Evolutionary conservation across 1,140 invertebrate genomes (phyloP).

Genomic region (Apis cerana): DNA sequence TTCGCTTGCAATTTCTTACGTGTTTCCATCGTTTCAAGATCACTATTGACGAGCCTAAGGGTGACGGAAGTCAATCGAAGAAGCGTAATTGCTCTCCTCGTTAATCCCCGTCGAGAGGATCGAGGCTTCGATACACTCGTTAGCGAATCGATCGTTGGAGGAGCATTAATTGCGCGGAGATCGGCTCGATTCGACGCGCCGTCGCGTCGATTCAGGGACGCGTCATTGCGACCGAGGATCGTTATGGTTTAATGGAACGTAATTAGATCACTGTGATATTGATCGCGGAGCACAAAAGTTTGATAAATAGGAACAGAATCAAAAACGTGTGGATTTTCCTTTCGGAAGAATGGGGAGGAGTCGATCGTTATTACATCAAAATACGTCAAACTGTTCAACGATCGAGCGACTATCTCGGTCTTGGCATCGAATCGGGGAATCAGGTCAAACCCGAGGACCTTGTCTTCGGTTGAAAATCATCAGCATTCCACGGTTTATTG

Average conservation of each 20-base stretch:
- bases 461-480: conserved; percentile 32
- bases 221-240: background rate
- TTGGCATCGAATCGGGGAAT: conserved; percentile 1
- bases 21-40: background rate
- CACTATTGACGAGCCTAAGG: background rate
- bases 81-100: background rate
- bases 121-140: background rate
- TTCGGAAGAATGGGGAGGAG: too few species aligned
- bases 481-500: conserved; percentile 47
- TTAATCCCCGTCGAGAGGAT: background rate
- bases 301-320: too few species aligned
- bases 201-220: background rate
- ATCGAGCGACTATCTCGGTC: background rate
- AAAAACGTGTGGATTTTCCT: too few species aligned
- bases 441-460: conserved; percentile 5
- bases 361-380: too few species aligned
- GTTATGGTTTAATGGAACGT: background rate
- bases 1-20: background rate
- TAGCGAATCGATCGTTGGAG: background rate
- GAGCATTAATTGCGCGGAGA: background rate
- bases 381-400: too few species aligned
- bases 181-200: background rate
- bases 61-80: background rate
- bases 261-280: background rate
- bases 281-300: too few species aligned